A percentile compares a stretch with the other conserved stretches of the same genome.
phyloP scores from a whole-genome alignment of 2,113 vertebrate species.

The Myrmophylax atrothorax region DNA sequence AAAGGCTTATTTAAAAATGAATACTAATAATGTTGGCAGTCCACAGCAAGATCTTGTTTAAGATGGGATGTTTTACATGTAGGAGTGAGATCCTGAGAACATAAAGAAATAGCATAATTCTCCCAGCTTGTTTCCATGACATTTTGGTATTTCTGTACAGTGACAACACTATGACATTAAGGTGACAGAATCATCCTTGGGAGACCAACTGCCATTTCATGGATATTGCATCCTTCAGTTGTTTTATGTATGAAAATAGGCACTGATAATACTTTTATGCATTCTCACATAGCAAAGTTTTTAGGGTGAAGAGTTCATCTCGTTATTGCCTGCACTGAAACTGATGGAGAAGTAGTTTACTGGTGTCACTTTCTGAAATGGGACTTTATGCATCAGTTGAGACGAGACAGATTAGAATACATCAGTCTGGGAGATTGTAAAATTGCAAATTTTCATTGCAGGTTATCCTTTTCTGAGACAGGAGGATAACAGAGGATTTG shows the following conservation, averaged over 20 bases:
- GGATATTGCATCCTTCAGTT: neutral
- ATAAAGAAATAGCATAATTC: neutral
- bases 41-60: neutral
- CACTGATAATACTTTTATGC: neutral
- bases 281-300: neutral
- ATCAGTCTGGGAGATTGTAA: neutral
- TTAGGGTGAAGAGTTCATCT: neutral
- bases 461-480: neutral
- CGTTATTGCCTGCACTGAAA: fast-evolving
- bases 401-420: neutral
- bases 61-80: neutral
- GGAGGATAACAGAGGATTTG: neutral
- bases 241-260: neutral
- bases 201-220: neutral
- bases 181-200: neutral
- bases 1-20: neutral
- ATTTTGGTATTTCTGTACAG: neutral
- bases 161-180: fast-evolving
- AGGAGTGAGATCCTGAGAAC: neutral
- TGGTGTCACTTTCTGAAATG: neutral
- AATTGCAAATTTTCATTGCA: neutral
- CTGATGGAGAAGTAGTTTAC: neutral
- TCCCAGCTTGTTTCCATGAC: neutral
- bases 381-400: neutral
- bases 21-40: neutral